Evolutionary conservation across 1,140 invertebrate genomes (phyloP).

Genomic region (Tenebrio molitor): DNA sequence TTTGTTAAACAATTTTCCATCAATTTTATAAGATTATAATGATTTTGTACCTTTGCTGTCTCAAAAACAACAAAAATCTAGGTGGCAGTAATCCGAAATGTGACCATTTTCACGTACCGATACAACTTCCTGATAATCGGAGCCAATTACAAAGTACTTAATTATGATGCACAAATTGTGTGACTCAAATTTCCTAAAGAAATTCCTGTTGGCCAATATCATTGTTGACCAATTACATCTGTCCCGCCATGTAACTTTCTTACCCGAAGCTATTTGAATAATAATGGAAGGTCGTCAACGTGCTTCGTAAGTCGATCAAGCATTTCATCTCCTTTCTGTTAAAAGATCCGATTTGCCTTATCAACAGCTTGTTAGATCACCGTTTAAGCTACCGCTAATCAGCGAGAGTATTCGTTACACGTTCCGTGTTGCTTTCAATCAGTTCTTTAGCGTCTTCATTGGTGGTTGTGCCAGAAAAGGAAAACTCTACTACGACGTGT

Average conservation of each 20-base stretch:
- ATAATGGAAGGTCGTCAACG: no score
- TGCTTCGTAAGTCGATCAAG: background rate
- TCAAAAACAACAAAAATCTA: no score
- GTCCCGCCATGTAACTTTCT: conserved; percentile 8
- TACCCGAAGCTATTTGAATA: background rate
- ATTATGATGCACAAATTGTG: conserved; percentile 9
- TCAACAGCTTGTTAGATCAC: conserved; percentile 15
- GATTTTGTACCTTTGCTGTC: no score
- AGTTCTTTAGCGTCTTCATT: background rate
- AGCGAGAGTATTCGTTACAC: conserved; percentile 15
- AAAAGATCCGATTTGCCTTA: background rate
- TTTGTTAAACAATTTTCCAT: no score
- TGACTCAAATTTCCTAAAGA: conserved; percentile 15
- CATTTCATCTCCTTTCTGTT: background rate
- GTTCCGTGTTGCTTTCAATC: background rate
- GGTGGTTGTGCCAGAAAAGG: conserved; percentile 13
- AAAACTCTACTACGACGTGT: conserved; percentile 28
- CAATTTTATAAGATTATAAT: no score
- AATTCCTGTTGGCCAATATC: conserved; percentile 15
- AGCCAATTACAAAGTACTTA: conserved; percentile 2
- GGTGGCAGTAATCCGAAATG: no score
- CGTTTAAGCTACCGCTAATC: background rate
- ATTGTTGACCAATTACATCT: conserved; percentile 12
- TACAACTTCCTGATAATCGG: background rate
- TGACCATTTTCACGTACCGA: background rate